Evolutionary conservation across 2,888 invertebrate genomes (phyloP), one percentile per base, ranked within the genome.

Genomic region (Poecilobothrus nobilitatus): DNA sequence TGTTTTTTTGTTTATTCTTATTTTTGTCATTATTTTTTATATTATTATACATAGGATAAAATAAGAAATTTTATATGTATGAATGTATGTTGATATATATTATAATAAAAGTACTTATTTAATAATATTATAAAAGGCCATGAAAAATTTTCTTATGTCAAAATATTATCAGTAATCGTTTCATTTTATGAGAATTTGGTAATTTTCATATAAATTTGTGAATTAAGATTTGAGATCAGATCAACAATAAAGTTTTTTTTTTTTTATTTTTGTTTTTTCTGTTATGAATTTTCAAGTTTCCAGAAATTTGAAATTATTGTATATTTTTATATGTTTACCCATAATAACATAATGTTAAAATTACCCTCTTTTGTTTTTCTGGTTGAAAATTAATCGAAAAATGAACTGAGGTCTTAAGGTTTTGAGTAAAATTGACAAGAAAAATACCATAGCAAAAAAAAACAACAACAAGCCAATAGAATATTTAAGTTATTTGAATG

Each of bases 141-240:
- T 53, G 53, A 41, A 41, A 41, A 41, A 27, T 27, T 41, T 53
- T 53, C 53, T 53, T 53, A 53, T 53, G 53, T 53, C 53, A 53
- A 53, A 53, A 53, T 53, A 53, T 53, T 53, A 53, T 53, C 53
- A 53, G 53, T 53, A 53, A 53, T 53, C 53, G 53, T 53, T 53
- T 53, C 53, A 53, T 53, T 53, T 53, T 53, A 53, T 53, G 53
- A 53, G 18, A 53, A 53, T 53, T 53, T 53, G 53, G 53, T 53
- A 53, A 53, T 53, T 53, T 53, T 53, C 53, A 53, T 53, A 53
- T 53, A 53, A 53, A 53, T 53, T 53, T 53, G 53, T 53, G 53
- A 53, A 53, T 53, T 53, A 53, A 53, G 15, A 53, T 53, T 12
- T 53, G 53, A 53, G 53, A 53, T 53, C 53, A 53, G 15, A 53